Base-by-base conservation (phyloP, 2,888 invertebrate species). In the Lasioglossum lativentre region DNA sequence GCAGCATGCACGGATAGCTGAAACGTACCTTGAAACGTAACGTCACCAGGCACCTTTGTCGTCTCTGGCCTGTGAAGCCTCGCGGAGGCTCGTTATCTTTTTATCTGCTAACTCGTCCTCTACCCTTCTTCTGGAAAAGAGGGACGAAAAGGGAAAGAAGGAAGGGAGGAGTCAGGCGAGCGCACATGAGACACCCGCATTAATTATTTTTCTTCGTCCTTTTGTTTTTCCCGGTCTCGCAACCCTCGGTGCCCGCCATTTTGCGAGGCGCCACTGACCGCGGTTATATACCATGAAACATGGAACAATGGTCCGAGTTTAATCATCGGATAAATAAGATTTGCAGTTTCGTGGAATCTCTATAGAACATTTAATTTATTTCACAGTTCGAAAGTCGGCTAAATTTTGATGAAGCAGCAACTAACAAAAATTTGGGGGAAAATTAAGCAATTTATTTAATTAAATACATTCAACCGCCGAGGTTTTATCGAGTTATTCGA, bases 171-270 rank as follows among this genome's bases (percentile, higher is more conserved):
- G 87, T 71, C 88, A 86, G 83, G 84, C 85, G 82, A 83, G 89
- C 89, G 92, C 90, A 92, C 92, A 92, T 90, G 92, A 93, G 93
- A 93, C 92, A 91, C 90, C 91, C 90, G 92, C 93, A 94, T 94
- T 94, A 94, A 94, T 94, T 94, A 94, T 94, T 94, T 94, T 93
- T 93, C 90, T 91, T 92, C 92, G 91, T 88, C 91, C 91, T 91
- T 91, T 88, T 90, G 89, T 89, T 91, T 91, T 86, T 85, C 56
- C 78, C 75, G 45, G 83, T 79, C 86, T 82, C 77, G 84, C 84
- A 84, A 76, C 84, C 82, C 79, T 78, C 73, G 81, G 45, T 70
- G 82, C 80, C 84, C 87, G 88, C 86, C 89, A 89, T 89, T 91
- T 88, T 84, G 80, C 83, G 81, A 82, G 85, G 82, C 83, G 75